Evolutionary conservation across 1,140 invertebrate genomes (phyloP), one percentile per base, ranked within the genome.

Genomic region (Pollicipes pollicipes): DNA sequence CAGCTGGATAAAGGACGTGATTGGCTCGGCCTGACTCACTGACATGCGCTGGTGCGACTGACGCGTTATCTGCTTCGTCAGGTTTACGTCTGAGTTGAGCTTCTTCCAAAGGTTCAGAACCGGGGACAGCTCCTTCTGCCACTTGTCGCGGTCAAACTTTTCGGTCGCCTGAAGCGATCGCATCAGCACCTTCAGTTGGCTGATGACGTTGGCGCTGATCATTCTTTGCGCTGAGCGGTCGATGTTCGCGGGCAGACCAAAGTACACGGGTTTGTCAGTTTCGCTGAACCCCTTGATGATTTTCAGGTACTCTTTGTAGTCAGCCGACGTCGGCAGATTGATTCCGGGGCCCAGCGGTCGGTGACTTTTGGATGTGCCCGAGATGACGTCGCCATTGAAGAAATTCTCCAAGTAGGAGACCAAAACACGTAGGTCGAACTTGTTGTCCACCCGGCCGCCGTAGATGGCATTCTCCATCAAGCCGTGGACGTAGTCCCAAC

Each of bases 361-460:
- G 78, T 83, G 83, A 71, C 82, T 79, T 71, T 85, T 71, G 71
- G 72, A 70, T 66, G 86, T 79, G 2, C 21, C 86, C 35, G 77
- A 78, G 76, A 78, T 84, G 78, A 77, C 81, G 76, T 66, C 80
- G 30, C 76, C 75, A 70, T 83, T 85, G 79, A 93, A 93, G 76
- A 88, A 88, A 63, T 87, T 83, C n/a, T 81, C 77, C 1, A 95
- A 77, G 77, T 94, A 93, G 0, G 88, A 85, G 21, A 83, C 79
- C 30, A 97, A 77, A 2, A 93, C 87, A 67, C 84, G 80, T 69
- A 85, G 78, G 80, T 97, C 94, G 77, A 88, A 87, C 13, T 82
- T 77, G 75, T 93, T 91, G 77, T 95, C 91, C 13, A 97, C 83
- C 66, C 91, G 80, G 0, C 93, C 93, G 0, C 93, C 93, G 77